Evolutionary conservation across 2,113 vertebrate species (phyloP).

Genomic region (Empidonax alnorum): DNA sequence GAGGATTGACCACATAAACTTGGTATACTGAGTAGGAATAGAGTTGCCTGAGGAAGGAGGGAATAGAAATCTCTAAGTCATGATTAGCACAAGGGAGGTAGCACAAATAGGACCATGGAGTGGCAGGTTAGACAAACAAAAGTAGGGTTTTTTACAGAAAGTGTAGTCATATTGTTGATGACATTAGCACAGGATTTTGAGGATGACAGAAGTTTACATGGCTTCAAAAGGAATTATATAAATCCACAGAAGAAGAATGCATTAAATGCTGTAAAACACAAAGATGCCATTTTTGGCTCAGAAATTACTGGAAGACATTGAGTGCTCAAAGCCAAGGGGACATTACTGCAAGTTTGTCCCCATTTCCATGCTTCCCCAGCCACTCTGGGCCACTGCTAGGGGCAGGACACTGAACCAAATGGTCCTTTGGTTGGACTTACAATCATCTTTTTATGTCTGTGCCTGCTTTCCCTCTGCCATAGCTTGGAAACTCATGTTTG

Average conservation of each 20-base stretch:
- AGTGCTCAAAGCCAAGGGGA: background rate
- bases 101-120: background rate
- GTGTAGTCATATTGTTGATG: background rate
- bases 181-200: background rate
- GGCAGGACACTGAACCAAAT: background rate
- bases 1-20: background rate
- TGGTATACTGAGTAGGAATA: background rate
- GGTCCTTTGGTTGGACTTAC: background rate
- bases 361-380: background rate
- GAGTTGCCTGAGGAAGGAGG: background rate
- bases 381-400: background rate
- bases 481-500: background rate
- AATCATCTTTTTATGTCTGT: background rate
- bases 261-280: background rate
- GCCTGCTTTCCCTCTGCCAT: background rate
- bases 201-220: background rate
- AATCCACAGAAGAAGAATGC: background rate
- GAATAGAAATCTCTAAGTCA: background rate
- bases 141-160: background rate
- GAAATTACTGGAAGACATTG: background rate
- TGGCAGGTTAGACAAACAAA: background rate
- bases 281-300: background rate
- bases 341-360: background rate
- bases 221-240: background rate
- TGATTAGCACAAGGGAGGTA: background rate